These are phyloP conservation scores for Abscondita cerata DNA, from an alignment of 2,888 invertebrate species.

Conservation along the genomic window DNA sequence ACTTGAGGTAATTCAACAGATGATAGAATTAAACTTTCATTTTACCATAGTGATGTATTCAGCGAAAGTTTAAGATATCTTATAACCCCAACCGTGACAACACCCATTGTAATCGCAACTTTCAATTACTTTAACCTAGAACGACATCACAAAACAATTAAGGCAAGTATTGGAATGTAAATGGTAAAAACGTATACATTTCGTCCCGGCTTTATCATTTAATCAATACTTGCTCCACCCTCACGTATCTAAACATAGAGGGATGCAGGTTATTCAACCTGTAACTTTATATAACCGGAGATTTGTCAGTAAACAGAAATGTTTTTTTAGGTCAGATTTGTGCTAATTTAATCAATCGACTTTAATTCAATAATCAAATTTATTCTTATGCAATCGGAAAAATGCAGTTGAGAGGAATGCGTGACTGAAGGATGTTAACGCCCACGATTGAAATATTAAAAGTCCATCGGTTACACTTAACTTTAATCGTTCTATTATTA, in stretches of 20 bases:
- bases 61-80: conserved; percentile 1
- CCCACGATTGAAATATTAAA: conserved; percentile 5
- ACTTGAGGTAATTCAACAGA: too few relatives aligned
- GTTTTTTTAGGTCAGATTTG: conserved; percentile 9
- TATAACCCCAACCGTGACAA: background rate
- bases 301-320: conserved; percentile 5
- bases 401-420: too few relatives aligned
- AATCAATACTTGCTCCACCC: conserved; percentile 23
- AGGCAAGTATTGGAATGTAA: background rate
- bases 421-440: too few relatives aligned
- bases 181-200: background rate
- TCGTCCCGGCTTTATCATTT: conserved; percentile 5
- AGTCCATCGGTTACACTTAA: too few relatives aligned
- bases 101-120: background rate
- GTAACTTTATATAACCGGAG: conserved; percentile 14
- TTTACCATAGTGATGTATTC: background rate
- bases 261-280: conserved; percentile 25
- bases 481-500: conserved; percentile 5
- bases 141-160: background rate
- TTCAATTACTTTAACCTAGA: background rate
- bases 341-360: background rate
- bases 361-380: too few relatives aligned
- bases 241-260: conserved; percentile 2
- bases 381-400: too few relatives aligned
- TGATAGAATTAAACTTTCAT: too few relatives aligned